Conservation (phyloP, 2,797 vertebrate species). For the Nasua narica region DNA sequence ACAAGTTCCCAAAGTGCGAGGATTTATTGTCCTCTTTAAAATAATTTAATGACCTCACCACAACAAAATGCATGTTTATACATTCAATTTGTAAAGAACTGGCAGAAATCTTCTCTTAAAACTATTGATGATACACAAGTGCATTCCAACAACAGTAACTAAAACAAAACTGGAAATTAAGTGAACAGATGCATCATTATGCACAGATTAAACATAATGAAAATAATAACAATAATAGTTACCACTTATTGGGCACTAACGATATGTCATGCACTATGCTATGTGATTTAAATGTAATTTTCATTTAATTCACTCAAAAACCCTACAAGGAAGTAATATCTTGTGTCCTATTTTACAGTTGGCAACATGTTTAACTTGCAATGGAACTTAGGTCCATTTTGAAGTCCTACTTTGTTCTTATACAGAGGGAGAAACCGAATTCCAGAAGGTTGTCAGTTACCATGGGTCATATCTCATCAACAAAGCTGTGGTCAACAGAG, state of each 20-base stretch:
- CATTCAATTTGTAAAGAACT: neutral
- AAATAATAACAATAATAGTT: neutral
- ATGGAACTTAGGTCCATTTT: neutral
- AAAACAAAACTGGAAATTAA: conserved; percentile 39
- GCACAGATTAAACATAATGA: neutral
- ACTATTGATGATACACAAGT: neutral
- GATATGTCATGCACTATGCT: neutral
- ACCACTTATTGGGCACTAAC: neutral
- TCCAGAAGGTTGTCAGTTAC: neutral
- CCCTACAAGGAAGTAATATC: neutral
- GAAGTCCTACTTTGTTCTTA: neutral
- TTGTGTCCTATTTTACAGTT: neutral
- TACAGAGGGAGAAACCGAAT: neutral
- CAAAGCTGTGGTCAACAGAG: neutral
- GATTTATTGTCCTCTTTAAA: conserved; percentile 10
- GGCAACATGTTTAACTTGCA: neutral
- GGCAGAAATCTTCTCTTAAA: neutral
- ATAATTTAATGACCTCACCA: neutral
- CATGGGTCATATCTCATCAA: neutral
- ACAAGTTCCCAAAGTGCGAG: neutral
- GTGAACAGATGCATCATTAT: neutral
- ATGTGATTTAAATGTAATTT: neutral
- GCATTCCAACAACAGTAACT: neutral
- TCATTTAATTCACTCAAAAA: conserved; percentile 37
- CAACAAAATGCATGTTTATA: neutral